phyloP scores from a whole-genome alignment of 2,888 invertebrate genomes.

The Chesias legatella region DNA sequence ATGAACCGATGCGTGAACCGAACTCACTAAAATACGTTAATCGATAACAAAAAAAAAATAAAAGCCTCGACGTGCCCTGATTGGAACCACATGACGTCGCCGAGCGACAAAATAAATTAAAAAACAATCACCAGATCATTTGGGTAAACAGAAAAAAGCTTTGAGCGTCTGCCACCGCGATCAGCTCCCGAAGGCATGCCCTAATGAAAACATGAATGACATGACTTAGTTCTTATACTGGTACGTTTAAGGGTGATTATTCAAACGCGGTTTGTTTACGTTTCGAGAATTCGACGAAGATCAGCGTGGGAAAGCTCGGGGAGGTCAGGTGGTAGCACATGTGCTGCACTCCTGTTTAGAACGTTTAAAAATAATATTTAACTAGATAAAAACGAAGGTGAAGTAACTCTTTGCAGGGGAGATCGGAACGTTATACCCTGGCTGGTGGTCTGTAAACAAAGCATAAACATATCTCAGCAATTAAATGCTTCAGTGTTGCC shows the following conservation, averaged over 20 bases:
- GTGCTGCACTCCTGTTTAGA: conserved; percentile 70
- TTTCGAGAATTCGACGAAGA: conserved; percentile 53
- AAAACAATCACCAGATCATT: conserved; percentile 79
- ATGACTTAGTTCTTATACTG: conserved; percentile 37
- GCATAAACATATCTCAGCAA: conserved; percentile 58
- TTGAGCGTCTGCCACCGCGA: conserved; percentile 64
- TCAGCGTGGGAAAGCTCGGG: conserved; percentile 73
- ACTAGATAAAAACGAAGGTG: conserved; percentile 64
- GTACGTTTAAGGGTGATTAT: conserved; percentile 47
- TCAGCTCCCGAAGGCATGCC: conserved; percentile 65
- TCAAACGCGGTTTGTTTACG: conserved; percentile 53
- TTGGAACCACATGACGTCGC: conserved; percentile 77
- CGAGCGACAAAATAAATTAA: conserved; percentile 74
- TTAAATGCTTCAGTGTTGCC: conserved; percentile 34
- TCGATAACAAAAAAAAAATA: conserved; percentile 64
- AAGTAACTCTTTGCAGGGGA: conserved; percentile 66
- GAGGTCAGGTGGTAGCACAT: conserved; percentile 77
- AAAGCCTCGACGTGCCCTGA: conserved; percentile 63
- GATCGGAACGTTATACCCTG: conserved; percentile 31
- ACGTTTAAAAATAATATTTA: conserved; percentile 74
- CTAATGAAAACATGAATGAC: conserved; percentile 36
- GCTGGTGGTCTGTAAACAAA: conserved; percentile 71
- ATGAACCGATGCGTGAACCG: conserved; percentile 17
- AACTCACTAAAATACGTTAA: conserved; percentile 39
- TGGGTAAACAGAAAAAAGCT: conserved; percentile 74